phyloP scores from a whole-genome alignment of 2,888 invertebrate species.

The Andrena marginata region DNA sequence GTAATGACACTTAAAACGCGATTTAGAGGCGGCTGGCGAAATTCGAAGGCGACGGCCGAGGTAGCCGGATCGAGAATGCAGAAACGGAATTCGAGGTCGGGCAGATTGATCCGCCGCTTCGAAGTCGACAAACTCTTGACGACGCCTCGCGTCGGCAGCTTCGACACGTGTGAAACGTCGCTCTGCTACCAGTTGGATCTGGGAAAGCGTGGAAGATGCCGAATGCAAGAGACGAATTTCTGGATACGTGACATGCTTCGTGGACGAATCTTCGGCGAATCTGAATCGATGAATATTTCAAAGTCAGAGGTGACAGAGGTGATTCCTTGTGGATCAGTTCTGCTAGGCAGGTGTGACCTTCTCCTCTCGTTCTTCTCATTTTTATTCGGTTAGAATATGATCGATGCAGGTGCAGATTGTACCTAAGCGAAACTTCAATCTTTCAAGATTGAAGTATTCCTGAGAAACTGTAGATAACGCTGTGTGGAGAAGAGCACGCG shows the following conservation, averaged over 20 bases:
- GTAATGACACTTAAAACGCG: constrained; percentile 65
- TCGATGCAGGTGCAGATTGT: no score
- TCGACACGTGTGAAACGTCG: background rate
- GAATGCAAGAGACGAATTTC: background rate
- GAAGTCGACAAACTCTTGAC: constrained; percentile 23
- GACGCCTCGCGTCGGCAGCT: constrained; percentile 1
- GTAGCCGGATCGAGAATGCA: constrained; percentile 26
- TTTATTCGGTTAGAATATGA: no score
- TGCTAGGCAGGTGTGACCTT: no score
- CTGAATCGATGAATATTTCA: no score
- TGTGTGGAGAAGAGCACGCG: background rate
- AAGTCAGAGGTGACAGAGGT: no score
- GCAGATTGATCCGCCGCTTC: constrained; percentile 22
- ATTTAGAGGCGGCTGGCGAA: constrained; percentile 42
- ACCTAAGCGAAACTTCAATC: no score
- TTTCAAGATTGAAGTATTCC: no score
- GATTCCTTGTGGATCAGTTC: no score
- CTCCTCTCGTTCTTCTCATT: no score
- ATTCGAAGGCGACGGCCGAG: constrained; percentile 27
- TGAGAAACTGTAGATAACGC: background rate
- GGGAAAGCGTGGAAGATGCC: background rate
- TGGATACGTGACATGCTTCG: background rate
- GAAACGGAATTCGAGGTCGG: constrained; percentile 52
- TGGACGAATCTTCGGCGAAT: background rate
- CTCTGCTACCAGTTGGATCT: background rate